Evolutionary conservation across 2,888 invertebrate genomes (phyloP).

Genomic region (Tortricodes alternella): DNA sequence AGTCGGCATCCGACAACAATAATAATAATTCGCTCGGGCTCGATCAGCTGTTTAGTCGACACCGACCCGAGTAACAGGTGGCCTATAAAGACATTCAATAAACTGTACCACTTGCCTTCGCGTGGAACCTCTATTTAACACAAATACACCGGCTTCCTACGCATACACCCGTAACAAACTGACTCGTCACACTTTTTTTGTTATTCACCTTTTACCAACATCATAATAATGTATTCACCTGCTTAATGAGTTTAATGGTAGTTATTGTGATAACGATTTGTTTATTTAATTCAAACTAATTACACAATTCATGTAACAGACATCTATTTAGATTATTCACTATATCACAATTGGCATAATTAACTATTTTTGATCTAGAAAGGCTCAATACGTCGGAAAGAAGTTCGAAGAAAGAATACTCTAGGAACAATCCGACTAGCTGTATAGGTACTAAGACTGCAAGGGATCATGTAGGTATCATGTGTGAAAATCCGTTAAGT

Average conservation of each 20-base stretch:
- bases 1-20: constrained; percentile 75
- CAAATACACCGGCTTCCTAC: constrained; percentile 55
- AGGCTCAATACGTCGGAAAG: no score
- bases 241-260: constrained; percentile 2
- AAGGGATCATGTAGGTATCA: no score
- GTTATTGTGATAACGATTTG: constrained; percentile 8
- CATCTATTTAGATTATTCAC: no score
- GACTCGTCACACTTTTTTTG: constrained; percentile 43
- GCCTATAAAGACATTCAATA: constrained; percentile 83
- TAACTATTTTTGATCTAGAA: no score
- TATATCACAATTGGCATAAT: not conserved
- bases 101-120: constrained; percentile 79
- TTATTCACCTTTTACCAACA: constrained; percentile 31
- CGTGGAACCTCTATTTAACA: constrained; percentile 74
- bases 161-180: constrained; percentile 43
- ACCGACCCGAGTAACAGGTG: constrained; percentile 82
- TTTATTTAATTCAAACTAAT: constrained; percentile 5
- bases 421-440: no score
- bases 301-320: constrained; percentile 3
- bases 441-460: no score
- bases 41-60: constrained; percentile 80
- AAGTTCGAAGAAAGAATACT: no score
- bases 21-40: constrained; percentile 76
- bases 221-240: constrained; percentile 19
- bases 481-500: no score